Percentiles rank a stretch among this genome's conserved stretches.
Evolutionary conservation across 2,888 invertebrate species (phyloP).

Genomic region (Crepidodera aurea): DNA sequence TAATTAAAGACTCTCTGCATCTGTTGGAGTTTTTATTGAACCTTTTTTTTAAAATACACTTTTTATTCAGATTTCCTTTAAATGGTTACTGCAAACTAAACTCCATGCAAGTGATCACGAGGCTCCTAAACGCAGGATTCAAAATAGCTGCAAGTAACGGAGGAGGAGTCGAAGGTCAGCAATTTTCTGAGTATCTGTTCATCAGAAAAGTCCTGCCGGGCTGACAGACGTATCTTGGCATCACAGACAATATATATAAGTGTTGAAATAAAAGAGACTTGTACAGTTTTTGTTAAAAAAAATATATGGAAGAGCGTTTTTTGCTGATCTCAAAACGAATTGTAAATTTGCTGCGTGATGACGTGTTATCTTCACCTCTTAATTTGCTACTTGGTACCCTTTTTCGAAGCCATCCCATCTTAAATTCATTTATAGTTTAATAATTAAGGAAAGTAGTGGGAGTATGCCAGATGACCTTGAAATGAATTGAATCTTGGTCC

Average conservation of each 20-base stretch:
- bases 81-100: constrained; percentile 91
- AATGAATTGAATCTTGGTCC: too few species aligned
- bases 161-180: constrained; percentile 87
- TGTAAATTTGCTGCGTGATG: constrained; percentile 8
- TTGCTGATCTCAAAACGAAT: constrained; percentile 47
- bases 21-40: too few species aligned
- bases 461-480: too few species aligned
- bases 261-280: constrained; percentile 33
- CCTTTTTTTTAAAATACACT: too few species aligned
- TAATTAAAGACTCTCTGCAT: too few species aligned
- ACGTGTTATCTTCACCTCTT: background rate
- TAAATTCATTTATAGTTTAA: too few species aligned
- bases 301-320: constrained; percentile 16
- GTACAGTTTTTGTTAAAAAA: constrained; percentile 33
- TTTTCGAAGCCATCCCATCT: too few species aligned
- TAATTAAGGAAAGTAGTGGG: too few species aligned
- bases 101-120: constrained; percentile 86
- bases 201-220: constrained; percentile 65
- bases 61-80: constrained; percentile 67
- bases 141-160: constrained; percentile 83
- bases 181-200: constrained; percentile 89
- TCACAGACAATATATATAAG: constrained; percentile 47
- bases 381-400: too few species aligned
- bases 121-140: constrained; percentile 81
- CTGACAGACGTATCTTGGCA: constrained; percentile 46